phyloP scores from a whole-genome alignment of 53 echinoderm and acorn worm species.

The Glandiceps talaboti region DNA sequence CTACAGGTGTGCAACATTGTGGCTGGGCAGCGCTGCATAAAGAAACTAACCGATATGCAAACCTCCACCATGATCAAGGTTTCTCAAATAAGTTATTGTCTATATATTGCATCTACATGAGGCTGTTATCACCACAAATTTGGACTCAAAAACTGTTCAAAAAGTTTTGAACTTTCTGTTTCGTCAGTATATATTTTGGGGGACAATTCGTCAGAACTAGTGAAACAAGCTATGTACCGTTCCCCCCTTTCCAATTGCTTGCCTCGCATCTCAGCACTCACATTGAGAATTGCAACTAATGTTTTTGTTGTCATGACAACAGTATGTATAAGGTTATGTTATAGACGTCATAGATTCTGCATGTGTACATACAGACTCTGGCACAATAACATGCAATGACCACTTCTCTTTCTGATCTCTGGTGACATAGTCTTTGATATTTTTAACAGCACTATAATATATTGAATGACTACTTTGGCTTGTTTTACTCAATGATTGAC shows the following conservation, averaged over 20 bases:
- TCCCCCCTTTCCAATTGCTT: not conserved
- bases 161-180: not conserved
- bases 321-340: not conserved
- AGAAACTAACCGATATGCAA: slow-evolving; percentile 99
- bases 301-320: not conserved
- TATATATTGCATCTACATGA: slow-evolving; percentile 3
- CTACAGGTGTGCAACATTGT: slow-evolving; percentile 97
- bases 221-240: not conserved
- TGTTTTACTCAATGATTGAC: not conserved
- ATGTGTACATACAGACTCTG: not conserved
- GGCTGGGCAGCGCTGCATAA: slow-evolving; percentile 96
- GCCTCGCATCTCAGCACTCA: too few relatives aligned
- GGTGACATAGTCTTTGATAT: not conserved
- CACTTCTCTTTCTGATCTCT: not conserved
- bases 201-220: not conserved
- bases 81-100: slow-evolving; percentile 39
- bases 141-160: not conserved
- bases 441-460: not conserved
- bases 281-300: not conserved
- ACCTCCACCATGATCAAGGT: slow-evolving; percentile 99
- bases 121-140: not conserved
- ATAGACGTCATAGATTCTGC: not conserved
- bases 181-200: not conserved
- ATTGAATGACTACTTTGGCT: too few relatives aligned
- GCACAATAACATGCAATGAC: not conserved